phyloP scores from a whole-genome alignment of 2,113 vertebrate genomes.

The Eonycteris spelaea region DNA sequence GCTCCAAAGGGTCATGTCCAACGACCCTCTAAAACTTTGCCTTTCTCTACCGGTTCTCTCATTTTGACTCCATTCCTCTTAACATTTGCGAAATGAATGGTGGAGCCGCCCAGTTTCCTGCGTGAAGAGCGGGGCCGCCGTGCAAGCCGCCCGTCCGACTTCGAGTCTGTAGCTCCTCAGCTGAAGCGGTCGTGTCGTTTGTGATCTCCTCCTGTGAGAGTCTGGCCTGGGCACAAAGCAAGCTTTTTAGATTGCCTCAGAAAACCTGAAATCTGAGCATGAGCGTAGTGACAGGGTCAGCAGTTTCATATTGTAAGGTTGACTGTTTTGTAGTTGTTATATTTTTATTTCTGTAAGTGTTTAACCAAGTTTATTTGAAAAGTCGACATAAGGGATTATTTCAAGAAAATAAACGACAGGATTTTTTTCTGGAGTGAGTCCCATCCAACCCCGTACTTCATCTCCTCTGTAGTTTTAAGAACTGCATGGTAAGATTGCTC shows the following conservation, averaged over 20 bases:
- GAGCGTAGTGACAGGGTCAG: neutral
- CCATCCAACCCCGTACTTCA: neutral
- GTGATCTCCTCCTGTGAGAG: neutral
- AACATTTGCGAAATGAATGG: neutral
- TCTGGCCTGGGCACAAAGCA: neutral
- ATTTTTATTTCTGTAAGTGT: slow-evolving; percentile 2
- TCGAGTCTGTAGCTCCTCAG: neutral
- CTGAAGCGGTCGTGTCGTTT: neutral
- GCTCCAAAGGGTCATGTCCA: neutral
- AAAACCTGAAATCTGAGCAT: neutral
- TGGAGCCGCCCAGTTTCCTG: neutral
- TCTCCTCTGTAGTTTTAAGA: neutral
- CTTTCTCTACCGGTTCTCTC: neutral
- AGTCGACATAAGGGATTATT: neutral
- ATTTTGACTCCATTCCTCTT: neutral
- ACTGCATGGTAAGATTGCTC: neutral
- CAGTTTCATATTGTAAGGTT: neutral
- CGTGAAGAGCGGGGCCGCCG: neutral
- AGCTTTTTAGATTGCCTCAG: neutral
- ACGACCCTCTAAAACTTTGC: neutral
- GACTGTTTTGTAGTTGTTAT: neutral
- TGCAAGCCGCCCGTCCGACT: neutral
- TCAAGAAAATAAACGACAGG: neutral
- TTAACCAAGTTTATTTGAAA: neutral
- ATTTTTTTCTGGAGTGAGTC: neutral